Evolutionary conservation across 2,113 vertebrate species (phyloP), one percentile per base, ranked within the genome.

Genomic region (Cyprichromis sp.): DNA sequence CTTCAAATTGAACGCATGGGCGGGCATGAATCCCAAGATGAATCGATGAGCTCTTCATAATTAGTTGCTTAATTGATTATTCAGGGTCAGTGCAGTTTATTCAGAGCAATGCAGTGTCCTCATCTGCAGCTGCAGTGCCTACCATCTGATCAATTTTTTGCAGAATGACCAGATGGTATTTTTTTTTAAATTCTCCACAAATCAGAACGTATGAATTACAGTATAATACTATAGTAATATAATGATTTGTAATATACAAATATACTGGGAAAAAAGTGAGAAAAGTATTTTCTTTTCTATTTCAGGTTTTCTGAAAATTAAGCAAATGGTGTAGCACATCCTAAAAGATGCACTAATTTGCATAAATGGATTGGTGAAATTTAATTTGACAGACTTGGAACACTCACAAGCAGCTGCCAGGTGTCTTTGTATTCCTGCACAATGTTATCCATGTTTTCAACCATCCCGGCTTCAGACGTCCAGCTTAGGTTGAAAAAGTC

Each of bases 371-470:
- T 17, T 26, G 24, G 6, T 50, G 4, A 19, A 76, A 76, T 50
- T 31, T 66, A 5, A 14, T 55, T 68, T 80, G n/a, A 47, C 66
- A 24, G 17, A 80, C n/a, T 76, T 53, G 17, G 16, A 36, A 87
- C 19, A 86, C 93, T 97, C 96, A 99, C 99, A 93, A 97, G 71
- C 53, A 99, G 93, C 76, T 96, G 93, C 84, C 97, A 95, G 78
- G 89, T 93, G 76, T 96, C 82, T 94, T 97, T 98, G 96, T 97
- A 99, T 84, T 99, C 98, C 29, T 94, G 93, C 88, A 98, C 86
- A 5, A 99, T 83, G 16, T 4, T 88, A 34, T 83, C 86, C 17
- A 99, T 97, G 90, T 97, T 99, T 16, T 98, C 97, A 88, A 98
- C 90, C 16, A 99, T 94, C 14, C 98, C 99, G 9, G 55, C 9